Evolutionary conservation across 2,797 vertebrate genomes (phyloP).

Genomic region (Loris lydekkerianus): DNA sequence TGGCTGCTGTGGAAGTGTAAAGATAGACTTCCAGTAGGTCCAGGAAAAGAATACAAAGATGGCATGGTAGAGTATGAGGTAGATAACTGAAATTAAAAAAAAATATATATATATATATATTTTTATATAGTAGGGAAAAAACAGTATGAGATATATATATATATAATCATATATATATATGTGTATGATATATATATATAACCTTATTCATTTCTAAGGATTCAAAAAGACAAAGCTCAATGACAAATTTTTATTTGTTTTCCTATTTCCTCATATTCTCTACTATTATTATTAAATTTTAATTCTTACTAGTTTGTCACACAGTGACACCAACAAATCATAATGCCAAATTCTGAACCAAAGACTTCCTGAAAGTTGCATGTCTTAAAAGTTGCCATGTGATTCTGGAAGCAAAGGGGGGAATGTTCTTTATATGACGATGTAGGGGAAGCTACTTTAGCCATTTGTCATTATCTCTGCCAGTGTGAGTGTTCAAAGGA

Average conservation of each 20-base stretch:
- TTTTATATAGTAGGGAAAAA: too few species aligned
- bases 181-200: slow-evolving; percentile 21
- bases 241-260: slow-evolving; percentile 47
- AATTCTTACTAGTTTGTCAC: slow-evolving; percentile 54
- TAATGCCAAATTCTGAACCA: slow-evolving; percentile 54
- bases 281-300: slow-evolving; percentile 47
- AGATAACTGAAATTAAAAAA: slow-evolving; percentile 91
- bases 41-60: slow-evolving; percentile 98
- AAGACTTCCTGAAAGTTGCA: slow-evolving; percentile 18
- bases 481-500: slow-evolving; percentile 1
- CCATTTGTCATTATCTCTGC: slow-evolving; percentile 42
- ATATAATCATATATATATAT: not conserved
- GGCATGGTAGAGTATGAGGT: slow-evolving; percentile 96
- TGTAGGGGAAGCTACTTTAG: not conserved
- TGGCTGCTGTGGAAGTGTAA: slow-evolving; percentile 94
- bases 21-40: slow-evolving; percentile 99
- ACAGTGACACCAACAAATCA: slow-evolving; percentile 50
- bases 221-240: slow-evolving; percentile 60
- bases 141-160: too few species aligned
- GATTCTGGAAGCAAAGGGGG: slow-evolving; percentile 17
- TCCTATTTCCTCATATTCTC: slow-evolving; percentile 30
- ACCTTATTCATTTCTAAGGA: slow-evolving; percentile 42
- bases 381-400: slow-evolving; percentile 28
- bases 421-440: slow-evolving; percentile 41
- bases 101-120: not conserved